Base-by-base conservation (phyloP, 2,113 vertebrate species). In the Osmerus eperlanus region DNA sequence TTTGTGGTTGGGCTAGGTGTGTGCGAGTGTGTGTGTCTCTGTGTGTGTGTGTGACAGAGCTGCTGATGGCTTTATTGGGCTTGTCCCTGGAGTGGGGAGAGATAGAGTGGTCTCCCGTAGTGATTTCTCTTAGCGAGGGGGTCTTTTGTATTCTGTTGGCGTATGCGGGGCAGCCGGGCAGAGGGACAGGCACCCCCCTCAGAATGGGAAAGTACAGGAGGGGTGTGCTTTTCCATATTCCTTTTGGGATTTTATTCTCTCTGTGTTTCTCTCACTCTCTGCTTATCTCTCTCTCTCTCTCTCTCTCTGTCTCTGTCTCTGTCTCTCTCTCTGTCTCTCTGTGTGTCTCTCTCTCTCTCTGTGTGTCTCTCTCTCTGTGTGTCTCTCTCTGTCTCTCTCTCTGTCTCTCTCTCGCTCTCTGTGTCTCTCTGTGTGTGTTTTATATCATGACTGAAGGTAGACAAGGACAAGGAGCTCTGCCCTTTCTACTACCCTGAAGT, bases 321-420 rank as follows among this genome's bases (percentile, higher is more conserved):
- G 1, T 62, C 25, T 3, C 1, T 62, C 60, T 12, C 21, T 62
- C 12, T 32, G 3, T 21, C 3, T 25, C 21, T 2, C 18, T 59
- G 18, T 8, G 1, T 8, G 4, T 28, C 59, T n/a, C 19, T 60
- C 59, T 52, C 2, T 25, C 18, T 6, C 36, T 52, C 19, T 18
- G 21, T 68, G 58, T 65, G 72, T 51, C 18, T 41, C 73, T 60
- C 65, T 56, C 70, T 66, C 66, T 51, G 21, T 19, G 5, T 32
- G 18, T 68, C 71, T 69, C 72, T 32, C 4, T 6, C 32, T 36
- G 4, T 36, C 32, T 36, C 32, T 47, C 41, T 47, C 41, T 47
- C 41, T 47, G 13, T 2, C 28, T 28, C 11, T 9, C 12, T 62
- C 14, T 62, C 60, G 29, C 23, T 12, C 41, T 11, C 9, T 11